Percentiles rank a stretch among this genome's conserved stretches.
These are phyloP conservation scores for Gortyna flavago DNA, from an alignment of 2,888 invertebrate species.

Conservation along the genomic window DNA sequence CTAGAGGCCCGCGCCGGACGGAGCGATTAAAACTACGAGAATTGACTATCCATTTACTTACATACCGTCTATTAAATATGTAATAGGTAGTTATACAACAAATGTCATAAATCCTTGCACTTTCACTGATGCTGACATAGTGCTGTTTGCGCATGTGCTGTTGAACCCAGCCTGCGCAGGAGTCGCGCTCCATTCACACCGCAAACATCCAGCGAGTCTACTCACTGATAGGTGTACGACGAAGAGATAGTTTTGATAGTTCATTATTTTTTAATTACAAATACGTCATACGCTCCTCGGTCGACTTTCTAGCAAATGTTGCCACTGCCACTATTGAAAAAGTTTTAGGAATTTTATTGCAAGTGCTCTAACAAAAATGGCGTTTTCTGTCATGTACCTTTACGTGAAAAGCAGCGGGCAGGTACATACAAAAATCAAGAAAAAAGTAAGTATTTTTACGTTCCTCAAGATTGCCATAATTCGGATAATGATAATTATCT, in stretches of 20 bases:
- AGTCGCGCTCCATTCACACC: conserved; percentile 66
- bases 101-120: conserved; percentile 62
- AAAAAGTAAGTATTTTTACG: not conserved
- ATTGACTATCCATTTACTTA: not conserved
- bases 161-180: conserved; percentile 70
- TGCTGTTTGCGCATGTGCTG: conserved; percentile 71
- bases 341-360: not conserved
- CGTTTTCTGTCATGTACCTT: not conserved
- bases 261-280: not conserved
- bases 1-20: no score
- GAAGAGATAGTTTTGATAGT: conserved; percentile 27
- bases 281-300: not conserved
- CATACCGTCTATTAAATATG: not conserved
- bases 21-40: no score
- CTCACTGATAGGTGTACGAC: conserved; percentile 37
- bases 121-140: conserved; percentile 60
- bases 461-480: not conserved
- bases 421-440: not conserved
- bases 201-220: conserved; percentile 61
- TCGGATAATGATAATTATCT: not conserved
- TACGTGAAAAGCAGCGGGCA: not conserved
- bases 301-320: not conserved
- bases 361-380: not conserved
- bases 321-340: no score
- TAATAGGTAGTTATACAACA: conserved; percentile 61